phyloP scores from a whole-genome alignment of 2,113 vertebrate species.

The Cettia cetti region DNA sequence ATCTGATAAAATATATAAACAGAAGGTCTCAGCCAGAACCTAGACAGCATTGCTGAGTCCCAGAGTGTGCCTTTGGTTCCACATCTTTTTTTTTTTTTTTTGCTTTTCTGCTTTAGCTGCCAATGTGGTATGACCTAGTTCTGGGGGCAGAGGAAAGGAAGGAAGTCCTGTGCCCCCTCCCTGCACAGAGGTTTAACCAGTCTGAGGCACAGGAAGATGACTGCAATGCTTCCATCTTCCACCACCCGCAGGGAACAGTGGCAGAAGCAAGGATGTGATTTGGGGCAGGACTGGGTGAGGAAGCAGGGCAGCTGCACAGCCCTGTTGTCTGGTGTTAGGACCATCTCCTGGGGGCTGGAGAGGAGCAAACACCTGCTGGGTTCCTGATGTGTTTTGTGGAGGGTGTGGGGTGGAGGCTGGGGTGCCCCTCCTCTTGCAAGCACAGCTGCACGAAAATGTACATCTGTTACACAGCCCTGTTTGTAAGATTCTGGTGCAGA shows the following conservation, averaged over 20 bases:
- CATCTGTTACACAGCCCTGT: neutral
- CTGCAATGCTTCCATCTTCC: neutral
- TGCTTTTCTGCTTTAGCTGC: neutral
- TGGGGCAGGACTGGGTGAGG: neutral
- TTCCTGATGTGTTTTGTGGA: neutral
- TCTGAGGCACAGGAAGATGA: neutral
- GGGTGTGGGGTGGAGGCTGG: neutral
- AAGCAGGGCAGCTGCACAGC: neutral
- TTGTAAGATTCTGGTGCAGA: neutral
- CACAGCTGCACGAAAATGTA: accelerated
- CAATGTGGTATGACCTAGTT: neutral
- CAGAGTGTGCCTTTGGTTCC: neutral
- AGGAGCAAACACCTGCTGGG: neutral
- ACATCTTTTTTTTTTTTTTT: accelerated
- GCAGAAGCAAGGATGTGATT: neutral
- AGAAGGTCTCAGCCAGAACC: neutral
- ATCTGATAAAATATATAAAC: neutral
- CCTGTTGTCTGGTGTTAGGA: accelerated
- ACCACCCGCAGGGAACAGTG: accelerated
- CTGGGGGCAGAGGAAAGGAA: neutral
- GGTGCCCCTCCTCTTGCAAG: neutral
- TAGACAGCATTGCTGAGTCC: neutral
- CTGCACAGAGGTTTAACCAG: neutral
- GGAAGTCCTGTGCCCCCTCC: neutral
- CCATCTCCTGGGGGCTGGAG: neutral